These are phyloP conservation scores for Himalopsyche phryganea DNA, from an alignment of 1,140 invertebrate genomes.

Conservation along the genomic window DNA sequence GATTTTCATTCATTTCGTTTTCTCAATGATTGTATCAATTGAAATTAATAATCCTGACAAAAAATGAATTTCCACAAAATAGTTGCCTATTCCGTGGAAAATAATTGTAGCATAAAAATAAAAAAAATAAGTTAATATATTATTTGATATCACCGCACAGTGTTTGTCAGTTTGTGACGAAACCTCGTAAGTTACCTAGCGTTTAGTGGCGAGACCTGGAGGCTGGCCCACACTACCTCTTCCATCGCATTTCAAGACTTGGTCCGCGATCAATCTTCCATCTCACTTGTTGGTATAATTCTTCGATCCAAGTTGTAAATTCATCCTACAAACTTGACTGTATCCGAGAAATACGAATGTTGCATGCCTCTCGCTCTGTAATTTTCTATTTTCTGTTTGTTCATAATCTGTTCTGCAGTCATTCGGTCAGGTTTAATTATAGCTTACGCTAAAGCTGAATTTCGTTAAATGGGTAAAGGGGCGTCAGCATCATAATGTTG, in stretches of 20 bases:
- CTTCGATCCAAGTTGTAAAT: too few species aligned
- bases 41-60: too few species aligned
- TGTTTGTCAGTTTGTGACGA: slow-evolving; percentile 7
- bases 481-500: too few species aligned
- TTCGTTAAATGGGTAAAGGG: neutral
- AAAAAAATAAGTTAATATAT: too few species aligned
- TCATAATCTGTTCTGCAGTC: slow-evolving; percentile 2
- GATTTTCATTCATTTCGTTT: too few species aligned
- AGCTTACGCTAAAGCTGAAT: neutral
- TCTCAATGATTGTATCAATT: too few species aligned
- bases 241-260: slow-evolving; percentile 7
- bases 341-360: neutral
- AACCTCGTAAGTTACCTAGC: slow-evolving; percentile 21
- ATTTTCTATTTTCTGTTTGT: neutral
- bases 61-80: too few species aligned
- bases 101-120: too few species aligned
- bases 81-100: too few species aligned
- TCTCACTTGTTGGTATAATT: slow-evolving; percentile 9
- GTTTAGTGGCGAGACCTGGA: slow-evolving; percentile 14
- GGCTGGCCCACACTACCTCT: slow-evolving; percentile 22
- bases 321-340: too few species aligned
- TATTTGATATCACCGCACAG: neutral
- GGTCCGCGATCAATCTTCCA: neutral
- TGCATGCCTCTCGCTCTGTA: neutral
- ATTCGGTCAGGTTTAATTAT: slow-evolving; percentile 1